Conservation (phyloP, 2,797 vertebrate species). For the Podarcis lilfordi region DNA sequence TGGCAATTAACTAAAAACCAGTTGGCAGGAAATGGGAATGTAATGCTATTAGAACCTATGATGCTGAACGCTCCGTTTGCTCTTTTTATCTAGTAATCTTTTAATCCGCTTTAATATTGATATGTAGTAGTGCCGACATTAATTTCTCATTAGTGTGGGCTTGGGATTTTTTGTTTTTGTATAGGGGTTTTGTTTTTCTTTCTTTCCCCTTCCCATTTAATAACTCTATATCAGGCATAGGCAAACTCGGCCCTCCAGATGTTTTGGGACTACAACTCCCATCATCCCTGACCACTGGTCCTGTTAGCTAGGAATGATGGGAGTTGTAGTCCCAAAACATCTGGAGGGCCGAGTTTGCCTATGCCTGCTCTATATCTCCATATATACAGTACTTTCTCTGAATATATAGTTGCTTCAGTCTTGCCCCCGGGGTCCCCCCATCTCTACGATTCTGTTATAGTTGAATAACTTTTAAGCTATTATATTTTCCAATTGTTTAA, state of each 20-base stretch:
- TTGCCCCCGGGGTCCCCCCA: no score
- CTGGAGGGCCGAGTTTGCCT: no score
- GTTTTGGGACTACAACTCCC: no score
- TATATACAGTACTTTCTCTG: constrained; percentile 4
- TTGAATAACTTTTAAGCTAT: no score
- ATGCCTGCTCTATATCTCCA: no score
- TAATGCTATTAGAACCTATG: constrained; percentile 58
- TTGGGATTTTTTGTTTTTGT: not conserved
- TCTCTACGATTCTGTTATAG: no score
- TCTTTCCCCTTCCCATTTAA: not conserved
- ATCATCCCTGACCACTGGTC: no score
- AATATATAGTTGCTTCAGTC: constrained; percentile 37
- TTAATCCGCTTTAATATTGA: constrained; percentile 66
- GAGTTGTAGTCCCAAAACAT: no score
- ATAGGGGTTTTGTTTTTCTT: not conserved
- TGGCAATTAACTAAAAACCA: constrained; percentile 69
- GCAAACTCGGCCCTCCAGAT: no score
- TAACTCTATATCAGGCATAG: not conserved
- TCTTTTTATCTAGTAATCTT: constrained; percentile 58
- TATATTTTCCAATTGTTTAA: no score
- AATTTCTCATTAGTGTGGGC: constrained; percentile 54
- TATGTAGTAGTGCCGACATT: constrained; percentile 38
- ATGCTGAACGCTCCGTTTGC: constrained; percentile 13
- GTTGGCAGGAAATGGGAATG: constrained; percentile 64
- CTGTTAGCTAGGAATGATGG: no score